Evolutionary conservation across 2,888 invertebrate genomes (phyloP).

Genomic region (Leucozona laternaria): DNA sequence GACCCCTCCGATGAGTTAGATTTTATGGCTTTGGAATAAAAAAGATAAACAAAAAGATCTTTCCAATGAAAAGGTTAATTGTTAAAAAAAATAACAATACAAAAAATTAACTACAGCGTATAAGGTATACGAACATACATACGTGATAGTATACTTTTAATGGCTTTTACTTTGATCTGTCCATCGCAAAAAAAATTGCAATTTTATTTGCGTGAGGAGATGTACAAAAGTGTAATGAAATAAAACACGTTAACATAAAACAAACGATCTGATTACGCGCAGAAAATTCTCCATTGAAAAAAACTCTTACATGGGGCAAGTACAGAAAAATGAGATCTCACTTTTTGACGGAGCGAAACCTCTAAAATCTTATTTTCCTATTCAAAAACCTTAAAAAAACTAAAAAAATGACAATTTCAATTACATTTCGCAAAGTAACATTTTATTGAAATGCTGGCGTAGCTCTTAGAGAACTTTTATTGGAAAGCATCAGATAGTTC

Average conservation of each 20-base stretch:
- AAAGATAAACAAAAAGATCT: conserved; percentile 35
- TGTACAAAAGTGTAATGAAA: not conserved
- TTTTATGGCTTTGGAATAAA: conserved; percentile 16
- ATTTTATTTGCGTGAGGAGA: conserved; percentile 1
- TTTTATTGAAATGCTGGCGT: no score
- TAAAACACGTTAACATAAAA: not conserved
- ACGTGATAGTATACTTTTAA: not conserved
- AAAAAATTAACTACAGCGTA: not conserved
- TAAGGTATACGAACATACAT: not conserved
- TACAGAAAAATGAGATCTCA: no score
- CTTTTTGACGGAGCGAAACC: no score
- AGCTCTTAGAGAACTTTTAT: no score
- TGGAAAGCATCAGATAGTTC: no score
- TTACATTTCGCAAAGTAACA: no score
- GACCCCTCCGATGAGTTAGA: conserved; percentile 17
- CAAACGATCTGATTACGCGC: not conserved
- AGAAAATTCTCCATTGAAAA: not conserved
- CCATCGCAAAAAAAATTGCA: conserved; percentile 3
- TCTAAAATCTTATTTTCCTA: no score
- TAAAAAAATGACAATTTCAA: no score
- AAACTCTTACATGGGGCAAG: no score
- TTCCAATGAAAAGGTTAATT: conserved; percentile 36
- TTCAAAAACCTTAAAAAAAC: no score
- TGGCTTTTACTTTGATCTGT: conserved; percentile 12
- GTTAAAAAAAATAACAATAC: conserved; percentile 6